These are phyloP conservation scores for Cyrtorhinus lividipennis DNA, from an alignment of 1,140 invertebrate genomes.

Conservation along the genomic window DNA sequence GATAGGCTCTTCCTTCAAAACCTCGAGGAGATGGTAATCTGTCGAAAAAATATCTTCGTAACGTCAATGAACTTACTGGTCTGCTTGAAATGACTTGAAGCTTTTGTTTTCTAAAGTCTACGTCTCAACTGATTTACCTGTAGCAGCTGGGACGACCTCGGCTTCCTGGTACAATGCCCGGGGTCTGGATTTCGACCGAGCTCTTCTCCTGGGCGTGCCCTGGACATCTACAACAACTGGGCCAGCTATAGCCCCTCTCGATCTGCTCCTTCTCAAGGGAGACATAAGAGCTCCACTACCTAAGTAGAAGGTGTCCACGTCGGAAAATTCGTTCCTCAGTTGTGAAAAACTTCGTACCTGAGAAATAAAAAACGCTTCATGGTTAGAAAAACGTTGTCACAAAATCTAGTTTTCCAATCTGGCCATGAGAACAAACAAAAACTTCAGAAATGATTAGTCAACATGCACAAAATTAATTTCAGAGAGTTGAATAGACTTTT, in stretches of 20 bases:
- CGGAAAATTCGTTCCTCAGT: slow-evolving; percentile 75
- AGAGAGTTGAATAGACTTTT: too few species aligned
- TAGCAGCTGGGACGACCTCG: slow-evolving; percentile 38
- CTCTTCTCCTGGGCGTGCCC: slow-evolving; percentile 29
- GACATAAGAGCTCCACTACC: slow-evolving; percentile 44
- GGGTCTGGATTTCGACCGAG: slow-evolving; percentile 65
- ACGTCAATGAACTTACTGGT: too few species aligned
- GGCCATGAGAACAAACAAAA: background rate
- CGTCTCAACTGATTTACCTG: slow-evolving; percentile 39
- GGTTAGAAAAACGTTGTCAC: background rate
- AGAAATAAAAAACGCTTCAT: slow-evolving; percentile 1
- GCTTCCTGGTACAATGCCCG: slow-evolving; percentile 61
- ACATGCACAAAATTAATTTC: too few species aligned
- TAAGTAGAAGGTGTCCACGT: slow-evolving; percentile 80
- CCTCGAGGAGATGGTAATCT: slow-evolving; percentile 71
- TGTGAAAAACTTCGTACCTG: slow-evolving; percentile 84
- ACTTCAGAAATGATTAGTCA: too few species aligned
- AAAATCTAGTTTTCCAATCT: background rate
- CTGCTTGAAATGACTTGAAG: background rate
- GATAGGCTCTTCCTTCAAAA: slow-evolving; percentile 66
- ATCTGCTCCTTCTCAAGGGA: slow-evolving; percentile 51
- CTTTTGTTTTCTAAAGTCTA: background rate
- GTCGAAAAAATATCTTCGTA: slow-evolving; percentile 1
- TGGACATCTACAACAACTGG: slow-evolving; percentile 22
- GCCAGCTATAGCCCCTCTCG: slow-evolving; percentile 34